phyloP scores from a whole-genome alignment of 2,888 invertebrate species.

The Agonopterix subpropinquella region DNA sequence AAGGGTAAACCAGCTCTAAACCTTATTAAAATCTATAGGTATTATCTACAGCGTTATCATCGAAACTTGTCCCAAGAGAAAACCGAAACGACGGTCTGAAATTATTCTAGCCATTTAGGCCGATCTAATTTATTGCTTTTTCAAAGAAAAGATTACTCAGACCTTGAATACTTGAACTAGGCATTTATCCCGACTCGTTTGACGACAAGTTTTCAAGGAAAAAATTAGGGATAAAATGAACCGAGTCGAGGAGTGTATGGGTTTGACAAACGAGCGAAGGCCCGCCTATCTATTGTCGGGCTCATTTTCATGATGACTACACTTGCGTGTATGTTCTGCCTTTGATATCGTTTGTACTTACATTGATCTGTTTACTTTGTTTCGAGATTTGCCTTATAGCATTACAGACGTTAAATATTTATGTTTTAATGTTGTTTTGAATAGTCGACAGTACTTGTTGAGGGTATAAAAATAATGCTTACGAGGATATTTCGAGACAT shows the following conservation, averaged over 20 bases:
- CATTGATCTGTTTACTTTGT: background rate
- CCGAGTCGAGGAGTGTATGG: constrained; percentile 10
- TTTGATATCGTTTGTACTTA: background rate
- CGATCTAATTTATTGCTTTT: constrained; percentile 1
- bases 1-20: background rate
- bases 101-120: background rate
- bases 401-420: no score
- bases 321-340: constrained; percentile 3
- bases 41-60: constrained; percentile 1
- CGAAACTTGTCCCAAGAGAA: constrained; percentile 1
- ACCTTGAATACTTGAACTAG: constrained; percentile 10
- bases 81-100: constrained; percentile 3
- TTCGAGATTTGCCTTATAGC: no score
- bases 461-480: no score
- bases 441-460: no score
- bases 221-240: constrained; percentile 17
- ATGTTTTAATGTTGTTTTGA: no score
- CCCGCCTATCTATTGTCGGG: constrained; percentile 21
- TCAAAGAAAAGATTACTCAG: constrained; percentile 1
- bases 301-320: constrained; percentile 15
- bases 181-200: background rate
- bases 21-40: background rate
- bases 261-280: constrained; percentile 18
- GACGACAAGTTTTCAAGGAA: constrained; percentile 3
- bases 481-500: no score